A percentile compares a stretch with the other conserved stretches of the same genome.
These are phyloP conservation scores for Lordiphosa fenestrarum DNA, from an alignment of 2,888 invertebrate species.

Conservation along the genomic window DNA sequence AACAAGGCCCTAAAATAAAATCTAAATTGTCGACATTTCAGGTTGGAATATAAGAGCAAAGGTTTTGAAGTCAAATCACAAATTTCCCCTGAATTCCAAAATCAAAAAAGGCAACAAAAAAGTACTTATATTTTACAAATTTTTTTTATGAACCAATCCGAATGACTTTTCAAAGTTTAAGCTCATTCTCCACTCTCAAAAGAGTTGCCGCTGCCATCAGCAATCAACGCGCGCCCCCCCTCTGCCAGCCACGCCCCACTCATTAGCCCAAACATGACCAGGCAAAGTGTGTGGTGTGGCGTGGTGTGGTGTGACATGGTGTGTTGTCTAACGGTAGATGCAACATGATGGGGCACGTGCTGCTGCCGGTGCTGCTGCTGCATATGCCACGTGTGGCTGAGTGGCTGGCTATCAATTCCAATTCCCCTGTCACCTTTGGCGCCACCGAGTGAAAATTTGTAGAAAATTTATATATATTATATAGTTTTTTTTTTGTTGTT, in stretches of 20 bases:
- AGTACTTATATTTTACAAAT: too few species aligned
- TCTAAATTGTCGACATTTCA: too few species aligned
- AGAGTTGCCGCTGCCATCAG: conserved; percentile 25
- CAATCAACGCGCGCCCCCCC: conserved; percentile 52
- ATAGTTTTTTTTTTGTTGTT: conserved; percentile 33
- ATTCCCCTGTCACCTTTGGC: conserved; percentile 43
- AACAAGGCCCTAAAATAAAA: too few species aligned
- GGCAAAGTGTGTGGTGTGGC: conserved; percentile 43
- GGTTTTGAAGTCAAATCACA: too few species aligned
- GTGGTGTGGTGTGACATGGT: not conserved
- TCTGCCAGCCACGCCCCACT: conserved; percentile 62
- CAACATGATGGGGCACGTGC: conserved; percentile 68
- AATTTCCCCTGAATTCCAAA: too few species aligned
- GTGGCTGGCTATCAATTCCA: conserved; percentile 15
- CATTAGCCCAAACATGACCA: conserved; percentile 71
- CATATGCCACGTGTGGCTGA: conserved; percentile 52
- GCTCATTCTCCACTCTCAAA: conserved; percentile 3
- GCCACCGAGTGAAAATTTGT: conserved; percentile 74
- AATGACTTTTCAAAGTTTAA: too few species aligned
- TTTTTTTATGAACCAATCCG: too few species aligned
- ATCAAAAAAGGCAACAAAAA: too few species aligned
- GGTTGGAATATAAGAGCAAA: too few species aligned
- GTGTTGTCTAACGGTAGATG: conserved; percentile 60
- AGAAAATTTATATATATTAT: conserved; percentile 63
- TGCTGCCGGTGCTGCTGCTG: conserved; percentile 22